Percentiles rank a stretch among this genome's conserved stretches.
Conservation (phyloP, 2,888 invertebrate species). For the Anthrax anthrax region DNA sequence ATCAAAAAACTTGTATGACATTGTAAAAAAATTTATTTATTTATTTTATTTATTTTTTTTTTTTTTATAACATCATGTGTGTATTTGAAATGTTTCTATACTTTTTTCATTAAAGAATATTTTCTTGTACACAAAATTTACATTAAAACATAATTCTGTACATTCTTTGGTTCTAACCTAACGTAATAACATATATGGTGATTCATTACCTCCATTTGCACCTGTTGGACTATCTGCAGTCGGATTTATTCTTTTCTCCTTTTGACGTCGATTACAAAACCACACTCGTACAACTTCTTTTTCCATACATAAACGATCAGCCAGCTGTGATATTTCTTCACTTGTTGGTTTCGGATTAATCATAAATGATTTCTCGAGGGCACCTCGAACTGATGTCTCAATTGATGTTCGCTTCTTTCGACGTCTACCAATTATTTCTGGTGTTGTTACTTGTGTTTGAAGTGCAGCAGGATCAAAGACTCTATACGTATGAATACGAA, state of each 20-base stretch:
- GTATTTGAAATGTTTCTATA: no score
- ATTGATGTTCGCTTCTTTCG: slow-evolving; percentile 94
- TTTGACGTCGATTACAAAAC: slow-evolving; percentile 94
- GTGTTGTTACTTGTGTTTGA: slow-evolving; percentile 63
- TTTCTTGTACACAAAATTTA: neutral
- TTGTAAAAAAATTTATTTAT: no score
- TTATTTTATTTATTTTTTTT: no score
- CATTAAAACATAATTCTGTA: neutral
- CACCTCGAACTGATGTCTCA: slow-evolving; percentile 88
- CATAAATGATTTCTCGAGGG: slow-evolving; percentile 85
- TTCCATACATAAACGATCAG: slow-evolving; percentile 90
- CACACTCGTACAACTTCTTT: slow-evolving; percentile 89
- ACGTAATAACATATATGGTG: slow-evolving; percentile 25
- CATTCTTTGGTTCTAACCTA: neutral
- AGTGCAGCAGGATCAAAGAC: slow-evolving; percentile 36
- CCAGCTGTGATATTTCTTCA: slow-evolving; percentile 86
- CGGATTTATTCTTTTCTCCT: slow-evolving; percentile 92
- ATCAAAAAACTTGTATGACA: no score
- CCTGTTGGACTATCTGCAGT: slow-evolving; percentile 57
- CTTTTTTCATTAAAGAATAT: no score
- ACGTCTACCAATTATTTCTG: slow-evolving; percentile 80
- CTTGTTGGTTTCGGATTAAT: slow-evolving; percentile 94
- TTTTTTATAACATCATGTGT: no score
- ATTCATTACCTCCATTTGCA: slow-evolving; percentile 34
- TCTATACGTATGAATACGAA: slow-evolving; percentile 10